Evolutionary conservation across 2,888 invertebrate genomes (phyloP).

Genomic region (Sicus ferrugineus): DNA sequence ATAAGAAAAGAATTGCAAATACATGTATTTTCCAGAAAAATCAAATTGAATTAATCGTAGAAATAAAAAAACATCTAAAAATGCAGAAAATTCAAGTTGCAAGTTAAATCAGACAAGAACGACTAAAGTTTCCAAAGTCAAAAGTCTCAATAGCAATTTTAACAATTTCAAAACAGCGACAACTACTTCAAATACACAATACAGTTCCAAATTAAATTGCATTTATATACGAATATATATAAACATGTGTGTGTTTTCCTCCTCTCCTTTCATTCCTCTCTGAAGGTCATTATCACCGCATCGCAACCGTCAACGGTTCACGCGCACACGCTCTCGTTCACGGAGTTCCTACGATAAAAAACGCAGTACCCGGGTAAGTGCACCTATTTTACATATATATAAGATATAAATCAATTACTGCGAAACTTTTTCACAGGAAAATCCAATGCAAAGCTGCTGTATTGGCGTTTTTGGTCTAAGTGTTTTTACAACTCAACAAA

Average conservation of each 20-base stretch:
- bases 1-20: conserved; percentile 19
- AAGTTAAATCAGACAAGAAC: conserved; percentile 27
- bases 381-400: not conserved
- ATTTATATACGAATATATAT: conserved; percentile 19
- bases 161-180: conserved; percentile 12
- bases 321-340: conserved; percentile 40
- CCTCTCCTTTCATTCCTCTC: conserved; percentile 18
- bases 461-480: conserved; percentile 95
- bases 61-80: conserved; percentile 3
- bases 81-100: conserved; percentile 22
- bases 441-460: conserved; percentile 85
- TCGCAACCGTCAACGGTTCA: conserved; percentile 35
- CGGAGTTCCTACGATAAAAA: conserved; percentile 39
- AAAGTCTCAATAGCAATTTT: conserved; percentile 11
- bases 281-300: conserved; percentile 42
- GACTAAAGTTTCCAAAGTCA: conserved; percentile 21
- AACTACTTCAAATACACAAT: conserved; percentile 22
- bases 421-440: conserved; percentile 48
- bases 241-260: conserved; percentile 23
- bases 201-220: not conserved
- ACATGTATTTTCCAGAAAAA: conserved; percentile 17
- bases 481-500: conserved; percentile 90
- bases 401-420: not conserved
- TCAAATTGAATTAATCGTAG: conserved; percentile 19
- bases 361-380: conserved; percentile 42